Evolutionary conservation across 2,888 invertebrate species (phyloP), one percentile per base, ranked within the genome.

Genomic region (Sthenelais limicola): DNA sequence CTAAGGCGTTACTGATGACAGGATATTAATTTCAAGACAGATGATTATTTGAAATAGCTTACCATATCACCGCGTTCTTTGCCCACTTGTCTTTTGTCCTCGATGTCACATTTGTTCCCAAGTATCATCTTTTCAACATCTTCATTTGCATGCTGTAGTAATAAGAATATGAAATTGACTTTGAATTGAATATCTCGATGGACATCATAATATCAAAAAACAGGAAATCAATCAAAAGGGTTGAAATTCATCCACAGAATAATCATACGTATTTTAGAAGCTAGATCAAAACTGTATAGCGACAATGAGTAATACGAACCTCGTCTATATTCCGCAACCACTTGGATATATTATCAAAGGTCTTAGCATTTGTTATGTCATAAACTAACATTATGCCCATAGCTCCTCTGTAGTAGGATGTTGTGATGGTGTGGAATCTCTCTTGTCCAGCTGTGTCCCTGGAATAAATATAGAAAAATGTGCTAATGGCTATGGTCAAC

Each of bases 61-160:
- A 96, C 96, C 82, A 93, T 93, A 89, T 97, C 96, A 75, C 97
- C 98, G 74, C 94, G 91, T 84, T 96, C 96, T 89, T 93, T 96
- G 88, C 93, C 94, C 72, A 98, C 97, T 75, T 94, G 93, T 80
- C 97, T 91, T 88, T 94, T 96, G 84, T 97, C 97, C 82, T 95
- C 94, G 95, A 97, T 95, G 90, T 98, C 98, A 91, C 97, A 96
- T 90, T 98, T 98, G 89, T 98, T 98, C 78, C 97, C 98, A 83
- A 98, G 90, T 83, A 98, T 97, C 97, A 98, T 97, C 90, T 97
- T 97, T 88, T 98, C 97, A 70, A 98, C 97, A 90, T 98, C 97
- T 90, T 97, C 97, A 90, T 96, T 97, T 30, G 97, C 97, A 89
- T 97, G 97, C 96, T 96, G 81, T 5, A 12, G 43, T 43, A 43